Conservation (phyloP, 2,797 vertebrate genomes). For the Acanthis flammea region DNA sequence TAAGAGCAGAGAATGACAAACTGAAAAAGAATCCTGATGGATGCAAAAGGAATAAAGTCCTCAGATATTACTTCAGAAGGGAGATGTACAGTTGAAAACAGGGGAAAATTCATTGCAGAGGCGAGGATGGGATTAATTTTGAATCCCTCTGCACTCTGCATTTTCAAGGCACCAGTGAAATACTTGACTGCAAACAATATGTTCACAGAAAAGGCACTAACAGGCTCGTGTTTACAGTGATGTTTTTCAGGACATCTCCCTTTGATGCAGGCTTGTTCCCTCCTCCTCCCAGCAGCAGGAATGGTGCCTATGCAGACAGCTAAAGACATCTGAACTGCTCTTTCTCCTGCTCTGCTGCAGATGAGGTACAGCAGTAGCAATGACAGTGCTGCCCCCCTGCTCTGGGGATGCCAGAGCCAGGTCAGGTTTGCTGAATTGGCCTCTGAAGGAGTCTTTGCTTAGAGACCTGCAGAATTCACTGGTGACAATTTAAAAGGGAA, state of each 20-base stretch:
- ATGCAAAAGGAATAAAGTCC: neutral
- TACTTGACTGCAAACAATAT: neutral
- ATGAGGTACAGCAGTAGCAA: accelerated
- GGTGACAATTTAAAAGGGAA: neutral
- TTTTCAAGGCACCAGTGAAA: neutral
- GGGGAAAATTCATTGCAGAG: neutral
- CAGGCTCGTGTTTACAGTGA: neutral
- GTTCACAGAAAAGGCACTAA: neutral
- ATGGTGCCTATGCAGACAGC: neutral
- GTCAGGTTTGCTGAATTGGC: neutral
- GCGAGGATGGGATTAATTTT: neutral
- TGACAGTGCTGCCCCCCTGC: neutral
- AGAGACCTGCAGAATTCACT: neutral
- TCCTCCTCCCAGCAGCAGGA: neutral
- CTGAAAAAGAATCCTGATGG: neutral
- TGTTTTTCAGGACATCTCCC: neutral
- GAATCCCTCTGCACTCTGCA: neutral
- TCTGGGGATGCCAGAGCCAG: neutral
- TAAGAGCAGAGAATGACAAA: neutral
- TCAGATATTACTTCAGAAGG: neutral
- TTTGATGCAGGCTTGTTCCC: neutral
- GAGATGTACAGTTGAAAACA: neutral
- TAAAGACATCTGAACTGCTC: neutral
- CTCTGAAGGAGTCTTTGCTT: neutral
- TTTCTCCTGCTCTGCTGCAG: neutral